Evolutionary conservation across 2,888 invertebrate species (phyloP).

Genomic region (Syrphus vitripennis): DNA sequence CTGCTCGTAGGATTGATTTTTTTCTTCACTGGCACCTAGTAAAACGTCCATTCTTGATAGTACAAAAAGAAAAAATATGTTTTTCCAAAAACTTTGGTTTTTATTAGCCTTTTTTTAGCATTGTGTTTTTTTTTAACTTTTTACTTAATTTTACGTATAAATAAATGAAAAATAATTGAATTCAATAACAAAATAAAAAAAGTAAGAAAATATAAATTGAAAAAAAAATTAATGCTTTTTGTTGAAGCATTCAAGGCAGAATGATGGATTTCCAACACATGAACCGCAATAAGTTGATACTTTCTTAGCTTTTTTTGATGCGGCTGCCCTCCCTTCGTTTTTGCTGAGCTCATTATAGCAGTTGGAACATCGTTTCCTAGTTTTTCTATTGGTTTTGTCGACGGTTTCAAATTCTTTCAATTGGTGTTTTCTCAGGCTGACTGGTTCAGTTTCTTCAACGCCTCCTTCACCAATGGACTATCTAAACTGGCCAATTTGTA

Average conservation of each 20-base stretch:
- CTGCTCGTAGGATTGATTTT: neutral
- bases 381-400: neutral
- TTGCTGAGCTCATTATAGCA: neutral
- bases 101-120: neutral
- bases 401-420: slow-evolving; percentile 9
- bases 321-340: too few relatives aligned
- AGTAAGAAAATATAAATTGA: neutral
- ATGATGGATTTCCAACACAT: neutral
- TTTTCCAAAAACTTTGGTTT: neutral
- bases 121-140: neutral
- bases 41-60: neutral
- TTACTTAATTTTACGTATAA: neutral
- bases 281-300: neutral
- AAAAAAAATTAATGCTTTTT: neutral
- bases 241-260: neutral
- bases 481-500: too few relatives aligned
- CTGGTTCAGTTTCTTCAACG: too few relatives aligned
- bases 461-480: too few relatives aligned
- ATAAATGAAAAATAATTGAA: neutral
- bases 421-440: neutral
- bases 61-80: neutral
- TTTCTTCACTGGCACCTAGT: neutral
- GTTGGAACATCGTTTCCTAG: neutral
- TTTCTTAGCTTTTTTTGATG: neutral
- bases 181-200: too few relatives aligned